phyloP scores from a whole-genome alignment of 2,888 invertebrate genomes.

The Lasiommata megera region DNA sequence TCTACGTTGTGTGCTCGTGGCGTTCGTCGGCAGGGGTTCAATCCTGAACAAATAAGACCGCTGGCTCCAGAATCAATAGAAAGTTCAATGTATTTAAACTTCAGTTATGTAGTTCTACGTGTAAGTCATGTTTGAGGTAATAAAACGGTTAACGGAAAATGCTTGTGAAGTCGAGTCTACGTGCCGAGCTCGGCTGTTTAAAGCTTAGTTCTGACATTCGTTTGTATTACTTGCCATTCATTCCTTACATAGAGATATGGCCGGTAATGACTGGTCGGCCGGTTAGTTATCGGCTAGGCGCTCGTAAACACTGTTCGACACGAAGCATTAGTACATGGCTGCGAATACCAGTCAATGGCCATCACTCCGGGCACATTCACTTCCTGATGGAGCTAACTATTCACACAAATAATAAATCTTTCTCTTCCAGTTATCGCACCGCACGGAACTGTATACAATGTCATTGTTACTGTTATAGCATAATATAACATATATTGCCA shows the following conservation, averaged over 20 bases:
- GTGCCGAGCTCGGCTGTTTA: conserved; percentile 64
- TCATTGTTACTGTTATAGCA: too few relatives aligned
- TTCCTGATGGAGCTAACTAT: conserved; percentile 59
- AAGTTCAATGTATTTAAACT: conserved; percentile 36
- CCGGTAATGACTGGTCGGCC: conserved; percentile 68
- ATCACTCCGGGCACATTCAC: conserved; percentile 56
- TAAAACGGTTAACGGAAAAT: conserved; percentile 61
- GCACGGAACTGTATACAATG: conserved; percentile 18
- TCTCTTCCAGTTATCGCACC: background rate
- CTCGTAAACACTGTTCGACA: conserved; percentile 74
- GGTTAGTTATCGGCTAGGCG: conserved; percentile 69
- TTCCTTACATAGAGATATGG: conserved; percentile 75
- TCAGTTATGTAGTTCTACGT: conserved; percentile 44
- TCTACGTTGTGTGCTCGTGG: conserved; percentile 21
- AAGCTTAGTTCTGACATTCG: conserved; percentile 59
- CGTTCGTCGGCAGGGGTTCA: conserved; percentile 13
- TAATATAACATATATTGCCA: too few relatives aligned
- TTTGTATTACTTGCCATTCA: conserved; percentile 73
- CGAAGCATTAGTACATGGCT: conserved; percentile 68
- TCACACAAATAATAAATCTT: conserved; percentile 43
- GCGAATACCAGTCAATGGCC: conserved; percentile 70
- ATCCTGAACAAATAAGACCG: conserved; percentile 31
- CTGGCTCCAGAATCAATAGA: conserved; percentile 31
- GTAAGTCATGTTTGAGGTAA: conserved; percentile 50
- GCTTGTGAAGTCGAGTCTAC: conserved; percentile 57